These are phyloP conservation scores for Diarsia rubi DNA, from an alignment of 2,888 invertebrate genomes.

Conservation along the genomic window DNA sequence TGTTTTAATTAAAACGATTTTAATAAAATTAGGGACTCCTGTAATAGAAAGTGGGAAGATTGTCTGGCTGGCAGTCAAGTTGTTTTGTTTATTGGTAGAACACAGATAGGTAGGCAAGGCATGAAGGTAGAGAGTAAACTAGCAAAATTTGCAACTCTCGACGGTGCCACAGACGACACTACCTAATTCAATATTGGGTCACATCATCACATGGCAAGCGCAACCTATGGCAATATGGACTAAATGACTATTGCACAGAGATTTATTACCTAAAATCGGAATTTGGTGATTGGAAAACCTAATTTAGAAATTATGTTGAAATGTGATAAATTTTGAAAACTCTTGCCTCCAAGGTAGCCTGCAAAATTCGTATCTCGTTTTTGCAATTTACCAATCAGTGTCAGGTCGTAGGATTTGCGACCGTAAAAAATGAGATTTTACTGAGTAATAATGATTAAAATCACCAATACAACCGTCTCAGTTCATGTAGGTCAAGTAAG, in stretches of 20 bases:
- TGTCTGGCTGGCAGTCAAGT: background rate
- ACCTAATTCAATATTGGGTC: background rate
- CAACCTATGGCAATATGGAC: background rate
- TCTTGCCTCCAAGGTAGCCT: background rate
- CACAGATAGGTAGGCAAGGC: background rate
- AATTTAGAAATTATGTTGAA: no score
- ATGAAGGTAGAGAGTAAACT: background rate
- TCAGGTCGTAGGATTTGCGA: no score
- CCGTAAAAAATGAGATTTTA: no score
- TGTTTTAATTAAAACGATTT: conserved; percentile 25
- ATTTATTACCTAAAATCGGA: background rate
- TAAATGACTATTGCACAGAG: background rate
- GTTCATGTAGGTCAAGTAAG: no score
- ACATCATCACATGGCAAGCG: background rate
- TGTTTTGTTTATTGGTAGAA: conserved; percentile 1
- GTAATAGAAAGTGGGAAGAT: background rate
- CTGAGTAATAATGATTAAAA: no score
- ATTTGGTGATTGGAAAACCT: background rate
- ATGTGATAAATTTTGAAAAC: conserved; percentile 8
- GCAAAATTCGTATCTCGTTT: no score
- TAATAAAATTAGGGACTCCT: background rate
- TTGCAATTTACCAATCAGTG: no score
- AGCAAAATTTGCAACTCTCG: no score
- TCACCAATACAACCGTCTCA: no score
- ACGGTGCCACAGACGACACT: background rate